Evolutionary conservation across 1,140 invertebrate genomes (phyloP).

Genomic region (Cyclina sinensis): DNA sequence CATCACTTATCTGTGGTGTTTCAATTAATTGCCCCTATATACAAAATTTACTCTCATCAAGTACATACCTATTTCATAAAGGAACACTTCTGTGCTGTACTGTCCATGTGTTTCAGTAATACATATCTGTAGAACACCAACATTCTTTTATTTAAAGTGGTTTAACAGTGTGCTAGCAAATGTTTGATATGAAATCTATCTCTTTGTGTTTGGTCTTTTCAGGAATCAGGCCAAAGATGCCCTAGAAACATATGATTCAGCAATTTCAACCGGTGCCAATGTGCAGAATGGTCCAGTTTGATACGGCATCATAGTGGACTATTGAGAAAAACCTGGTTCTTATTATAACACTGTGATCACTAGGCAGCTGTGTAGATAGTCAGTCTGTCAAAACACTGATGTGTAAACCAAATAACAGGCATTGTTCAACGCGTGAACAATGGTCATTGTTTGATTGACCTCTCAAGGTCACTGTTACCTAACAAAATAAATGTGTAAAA

Average conservation of each 20-base stretch:
- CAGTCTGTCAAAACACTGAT: slow-evolving; percentile 24
- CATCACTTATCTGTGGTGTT: too few species aligned
- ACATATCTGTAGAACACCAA: too few species aligned
- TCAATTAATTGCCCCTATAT: too few species aligned
- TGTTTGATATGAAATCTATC: too few species aligned
- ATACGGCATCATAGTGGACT: neutral
- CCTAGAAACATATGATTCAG: slow-evolving; percentile 66
- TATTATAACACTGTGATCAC: slow-evolving; percentile 61
- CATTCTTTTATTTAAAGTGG: too few species aligned
- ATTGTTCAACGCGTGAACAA: slow-evolving; percentile 21
- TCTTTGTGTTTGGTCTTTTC: slow-evolving; percentile 51
- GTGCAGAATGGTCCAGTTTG: slow-evolving; percentile 70
- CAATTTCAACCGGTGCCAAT: slow-evolving; percentile 40
- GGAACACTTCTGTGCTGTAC: too few species aligned
- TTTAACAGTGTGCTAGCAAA: too few species aligned
- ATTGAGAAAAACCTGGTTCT: slow-evolving; percentile 6
- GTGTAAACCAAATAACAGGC: neutral
- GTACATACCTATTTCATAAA: too few species aligned
- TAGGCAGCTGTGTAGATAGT: slow-evolving; percentile 61
- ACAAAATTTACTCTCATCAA: too few species aligned
- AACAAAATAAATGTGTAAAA: neutral
- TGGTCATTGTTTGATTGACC: neutral
- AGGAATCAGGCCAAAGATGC: slow-evolving; percentile 71
- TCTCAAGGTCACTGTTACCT: neutral
- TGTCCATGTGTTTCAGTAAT: too few species aligned